Evolutionary conservation across 2,797 vertebrate species (phyloP).

Genomic region (Anas bernieri): DNA sequence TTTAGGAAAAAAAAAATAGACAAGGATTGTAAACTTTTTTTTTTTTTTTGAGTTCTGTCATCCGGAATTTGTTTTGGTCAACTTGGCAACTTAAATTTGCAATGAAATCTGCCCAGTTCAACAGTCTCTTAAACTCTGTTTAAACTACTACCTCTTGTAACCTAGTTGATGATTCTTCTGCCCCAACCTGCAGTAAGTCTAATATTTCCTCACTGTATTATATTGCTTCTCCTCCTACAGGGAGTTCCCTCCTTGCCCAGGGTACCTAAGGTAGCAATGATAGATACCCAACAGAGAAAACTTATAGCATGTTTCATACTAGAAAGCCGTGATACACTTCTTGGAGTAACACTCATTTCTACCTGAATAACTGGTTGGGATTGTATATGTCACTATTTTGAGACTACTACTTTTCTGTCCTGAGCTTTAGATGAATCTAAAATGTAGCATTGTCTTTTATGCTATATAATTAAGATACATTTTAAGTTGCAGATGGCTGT

Average conservation of each 20-base stretch:
- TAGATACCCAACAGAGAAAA: not conserved
- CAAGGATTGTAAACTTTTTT: too few species aligned
- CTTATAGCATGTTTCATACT: not conserved
- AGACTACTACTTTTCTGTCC: not conserved
- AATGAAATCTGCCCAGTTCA: not conserved
- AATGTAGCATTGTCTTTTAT: not conserved
- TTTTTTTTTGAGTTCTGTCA: not conserved
- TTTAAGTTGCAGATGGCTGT: not conserved
- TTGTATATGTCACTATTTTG: not conserved
- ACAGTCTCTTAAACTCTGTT: not conserved
- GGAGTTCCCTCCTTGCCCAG: not conserved
- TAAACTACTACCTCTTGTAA: not conserved
- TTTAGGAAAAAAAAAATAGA: not conserved
- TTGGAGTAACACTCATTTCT: not conserved
- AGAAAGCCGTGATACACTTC: not conserved
- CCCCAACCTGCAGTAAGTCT: not conserved
- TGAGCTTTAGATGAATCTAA: not conserved
- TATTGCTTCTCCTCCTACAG: not conserved
- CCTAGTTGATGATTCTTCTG: not conserved
- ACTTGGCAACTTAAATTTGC: not conserved
- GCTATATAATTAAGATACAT: not conserved
- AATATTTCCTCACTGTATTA: not conserved
- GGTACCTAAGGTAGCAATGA: not conserved
- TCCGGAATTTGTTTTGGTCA: not conserved
- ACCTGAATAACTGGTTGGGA: not conserved